phyloP scores from a whole-genome alignment of 1,140 invertebrate genomes.

The Charaxes varanes region DNA sequence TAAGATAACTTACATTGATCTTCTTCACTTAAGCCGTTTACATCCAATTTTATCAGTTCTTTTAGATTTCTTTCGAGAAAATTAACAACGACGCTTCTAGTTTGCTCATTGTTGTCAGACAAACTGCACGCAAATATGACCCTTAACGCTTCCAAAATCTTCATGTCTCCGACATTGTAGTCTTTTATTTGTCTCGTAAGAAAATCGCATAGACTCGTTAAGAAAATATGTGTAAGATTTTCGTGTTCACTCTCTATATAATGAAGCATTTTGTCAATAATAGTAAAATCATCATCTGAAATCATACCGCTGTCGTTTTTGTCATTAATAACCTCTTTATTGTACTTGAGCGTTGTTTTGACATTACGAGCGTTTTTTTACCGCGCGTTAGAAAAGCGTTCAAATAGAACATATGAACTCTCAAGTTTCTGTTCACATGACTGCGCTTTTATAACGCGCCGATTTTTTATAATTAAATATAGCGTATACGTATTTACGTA shows the following conservation, averaged over 20 bases:
- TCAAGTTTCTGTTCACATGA: no score
- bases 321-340: no score
- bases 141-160: slow-evolving; percentile 30
- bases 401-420: no score
- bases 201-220: slow-evolving; percentile 43
- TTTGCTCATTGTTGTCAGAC: slow-evolving; percentile 38
- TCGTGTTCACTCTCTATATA: slow-evolving; percentile 45
- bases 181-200: slow-evolving; percentile 21
- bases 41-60: slow-evolving; percentile 28
- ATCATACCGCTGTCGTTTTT: no score
- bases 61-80: slow-evolving; percentile 42
- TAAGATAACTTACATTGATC: slow-evolving; percentile 51
- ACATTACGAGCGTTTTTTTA: no score
- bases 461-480: no score
- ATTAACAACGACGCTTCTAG: slow-evolving; percentile 36
- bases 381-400: no score
- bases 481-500: no score
- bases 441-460: no score
- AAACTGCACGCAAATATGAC: slow-evolving; percentile 40
- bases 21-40: slow-evolving; percentile 21
- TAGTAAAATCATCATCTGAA: slow-evolving; percentile 20
- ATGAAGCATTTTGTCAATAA: slow-evolving; percentile 27
- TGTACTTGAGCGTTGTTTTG: no score
- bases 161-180: slow-evolving; percentile 3
- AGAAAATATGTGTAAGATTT: slow-evolving; percentile 55